phyloP scores from a whole-genome alignment of 2,797 vertebrate species.

The Perodicticus potto region DNA sequence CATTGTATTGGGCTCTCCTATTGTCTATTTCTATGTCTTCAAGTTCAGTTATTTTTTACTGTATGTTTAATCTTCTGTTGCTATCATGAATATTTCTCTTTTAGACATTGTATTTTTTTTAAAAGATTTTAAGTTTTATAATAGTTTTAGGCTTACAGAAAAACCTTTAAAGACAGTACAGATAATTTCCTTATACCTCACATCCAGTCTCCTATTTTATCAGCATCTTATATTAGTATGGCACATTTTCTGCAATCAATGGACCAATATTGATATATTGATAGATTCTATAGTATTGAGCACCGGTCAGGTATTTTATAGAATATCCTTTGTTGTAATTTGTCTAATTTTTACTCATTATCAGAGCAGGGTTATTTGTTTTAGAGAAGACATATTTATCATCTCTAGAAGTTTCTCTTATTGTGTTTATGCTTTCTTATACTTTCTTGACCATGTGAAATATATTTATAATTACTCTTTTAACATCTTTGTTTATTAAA shows the following conservation, averaged over 20 bases:
- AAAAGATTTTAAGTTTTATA: background rate
- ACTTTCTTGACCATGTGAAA: background rate
- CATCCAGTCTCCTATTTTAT: background rate
- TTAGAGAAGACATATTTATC: background rate
- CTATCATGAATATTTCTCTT: background rate
- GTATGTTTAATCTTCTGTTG: background rate
- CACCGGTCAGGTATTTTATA: background rate
- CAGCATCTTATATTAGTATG: background rate
- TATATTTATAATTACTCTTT: background rate
- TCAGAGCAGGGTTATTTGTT: background rate
- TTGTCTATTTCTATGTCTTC: background rate
- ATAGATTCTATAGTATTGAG: background rate
- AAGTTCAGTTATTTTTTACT: background rate
- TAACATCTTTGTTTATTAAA: background rate
- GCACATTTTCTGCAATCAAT: background rate
- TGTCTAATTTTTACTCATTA: background rate
- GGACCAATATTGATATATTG: background rate
- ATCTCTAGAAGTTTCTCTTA: background rate
- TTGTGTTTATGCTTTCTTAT: background rate
- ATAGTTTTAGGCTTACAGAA: background rate
- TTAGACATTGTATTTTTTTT: background rate
- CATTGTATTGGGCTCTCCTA: background rate
- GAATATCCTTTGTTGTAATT: background rate
- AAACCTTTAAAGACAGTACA: background rate
- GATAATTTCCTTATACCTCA: background rate